Conservation (phyloP, 2,797 vertebrate genomes). For the Molossus molossus region DNA sequence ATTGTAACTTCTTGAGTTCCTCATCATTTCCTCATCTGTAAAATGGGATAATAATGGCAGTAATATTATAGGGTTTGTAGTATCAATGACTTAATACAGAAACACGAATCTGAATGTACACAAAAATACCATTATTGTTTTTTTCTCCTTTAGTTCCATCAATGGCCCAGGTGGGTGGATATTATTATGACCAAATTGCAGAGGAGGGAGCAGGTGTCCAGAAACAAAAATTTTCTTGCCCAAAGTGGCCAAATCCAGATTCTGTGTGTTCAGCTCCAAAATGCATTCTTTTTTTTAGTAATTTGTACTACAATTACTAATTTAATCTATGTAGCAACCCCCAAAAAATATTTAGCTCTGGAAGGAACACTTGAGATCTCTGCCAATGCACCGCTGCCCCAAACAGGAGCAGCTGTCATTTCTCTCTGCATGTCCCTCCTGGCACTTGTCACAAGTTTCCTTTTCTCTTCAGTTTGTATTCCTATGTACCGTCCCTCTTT, state of each 20-base stretch:
- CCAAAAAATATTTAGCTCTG: neutral
- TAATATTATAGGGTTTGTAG: neutral
- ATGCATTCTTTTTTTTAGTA: neutral
- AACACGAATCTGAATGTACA: neutral
- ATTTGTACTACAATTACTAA: neutral
- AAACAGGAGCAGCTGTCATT: neutral
- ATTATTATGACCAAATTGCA: neutral
- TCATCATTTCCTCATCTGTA: neutral
- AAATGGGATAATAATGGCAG: neutral
- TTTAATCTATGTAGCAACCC: neutral
- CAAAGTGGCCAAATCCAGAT: neutral
- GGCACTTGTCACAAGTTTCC: neutral
- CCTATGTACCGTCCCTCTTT: neutral
- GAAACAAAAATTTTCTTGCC: neutral
- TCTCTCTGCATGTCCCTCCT: neutral
- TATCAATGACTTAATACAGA: neutral
- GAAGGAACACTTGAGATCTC: neutral
- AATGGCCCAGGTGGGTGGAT: neutral
- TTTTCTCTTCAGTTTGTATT: neutral
- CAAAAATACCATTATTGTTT: neutral
- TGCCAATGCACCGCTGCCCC: neutral
- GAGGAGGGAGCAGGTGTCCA: neutral
- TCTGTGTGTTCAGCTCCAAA: neutral
- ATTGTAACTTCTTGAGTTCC: neutral
- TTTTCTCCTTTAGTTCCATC: neutral